Evolutionary conservation across 1,140 invertebrate species (phyloP), one percentile per base, ranked within the genome.

Genomic region (Drosophila virilis): DNA sequence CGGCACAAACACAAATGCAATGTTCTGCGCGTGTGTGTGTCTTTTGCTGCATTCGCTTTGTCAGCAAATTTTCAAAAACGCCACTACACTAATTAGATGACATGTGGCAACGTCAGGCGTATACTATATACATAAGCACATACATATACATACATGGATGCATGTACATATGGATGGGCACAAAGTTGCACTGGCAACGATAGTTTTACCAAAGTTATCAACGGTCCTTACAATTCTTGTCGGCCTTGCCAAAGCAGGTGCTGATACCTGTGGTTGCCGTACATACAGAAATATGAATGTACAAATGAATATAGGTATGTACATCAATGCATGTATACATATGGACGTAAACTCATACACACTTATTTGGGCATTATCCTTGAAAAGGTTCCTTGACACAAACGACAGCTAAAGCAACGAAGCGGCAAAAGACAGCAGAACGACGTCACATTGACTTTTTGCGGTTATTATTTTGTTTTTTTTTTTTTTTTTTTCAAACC

Each of bases 301-400:
- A 10, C 17, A 42, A 8, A 33, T 42, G 28, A 9, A 12, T 33
- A 13, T 40, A 45, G 28, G 35, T 43, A 32, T 38, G 28, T 32
- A 43, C 8, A 43, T 32, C 33, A 33, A 50, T 42, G 8, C 33
- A 37, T 12, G 46, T 22, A 35, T 10, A 61, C 6, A n/a, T 13
- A 50, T 28, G 22, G 13, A 54, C n/a, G 42, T 43, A 8, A 43
- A 33, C 7, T 33, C 28, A 55, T 38, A 45, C 40, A 58, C 28
- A 45, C 35, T 64, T 77, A 51, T 74, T 61, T 48, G 68, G 61
- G 50, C 51, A 62, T 55, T 86, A 86, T 85, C 82, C 82, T 86
- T 86, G 82, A 88, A 86, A 88, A 88, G 82, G 82, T 86, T 86
- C 76, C 82, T 85, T 78, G 82, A 82, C 82, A 79, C 78, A 77